A percentile compares a stretch with the other conserved stretches of the same genome.
Conservation (phyloP, 2,113 vertebrate species). For the Sakesphorus luctuosus region DNA sequence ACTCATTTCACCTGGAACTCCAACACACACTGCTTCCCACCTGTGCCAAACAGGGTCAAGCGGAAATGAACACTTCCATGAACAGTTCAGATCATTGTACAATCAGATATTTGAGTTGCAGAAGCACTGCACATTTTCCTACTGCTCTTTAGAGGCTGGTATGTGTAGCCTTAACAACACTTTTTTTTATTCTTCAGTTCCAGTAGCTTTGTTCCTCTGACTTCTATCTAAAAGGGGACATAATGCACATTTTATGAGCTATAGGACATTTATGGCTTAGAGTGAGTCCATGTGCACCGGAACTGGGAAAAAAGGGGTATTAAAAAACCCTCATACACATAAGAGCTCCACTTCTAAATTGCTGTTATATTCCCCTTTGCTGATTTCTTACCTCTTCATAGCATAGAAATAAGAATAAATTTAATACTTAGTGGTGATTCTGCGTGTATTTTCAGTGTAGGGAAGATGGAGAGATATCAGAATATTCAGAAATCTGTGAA, state of each 20-base stretch:
- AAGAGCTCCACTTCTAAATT: not conserved
- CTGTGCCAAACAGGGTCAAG: not conserved
- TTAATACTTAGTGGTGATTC: not conserved
- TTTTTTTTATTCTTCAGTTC: slow-evolving; percentile 42
- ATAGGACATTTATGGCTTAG: not conserved
- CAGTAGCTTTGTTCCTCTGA: slow-evolving; percentile 34
- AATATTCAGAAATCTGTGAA: not conserved
- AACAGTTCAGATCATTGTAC: slow-evolving; percentile 4
- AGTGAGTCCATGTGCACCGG: not conserved
- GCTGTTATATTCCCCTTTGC: not conserved
- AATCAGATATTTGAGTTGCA: not conserved
- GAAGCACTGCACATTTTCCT: not conserved
- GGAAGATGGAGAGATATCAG: not conserved
- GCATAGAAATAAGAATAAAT: not conserved
- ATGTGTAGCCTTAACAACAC: slow-evolving; percentile 38
- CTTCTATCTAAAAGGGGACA: not conserved
- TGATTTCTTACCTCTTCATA: not conserved
- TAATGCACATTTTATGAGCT: slow-evolving; percentile 38
- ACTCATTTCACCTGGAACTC: not conserved
- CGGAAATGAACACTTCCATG: not conserved
- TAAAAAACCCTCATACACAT: not conserved
- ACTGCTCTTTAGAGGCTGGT: slow-evolving; percentile 14
- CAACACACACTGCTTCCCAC: not conserved
- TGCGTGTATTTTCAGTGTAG: not conserved
- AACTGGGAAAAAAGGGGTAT: accelerated